These are phyloP conservation scores for Drosophila anomelani DNA, from an alignment of 2,888 invertebrate genomes.

Conservation along the genomic window DNA sequence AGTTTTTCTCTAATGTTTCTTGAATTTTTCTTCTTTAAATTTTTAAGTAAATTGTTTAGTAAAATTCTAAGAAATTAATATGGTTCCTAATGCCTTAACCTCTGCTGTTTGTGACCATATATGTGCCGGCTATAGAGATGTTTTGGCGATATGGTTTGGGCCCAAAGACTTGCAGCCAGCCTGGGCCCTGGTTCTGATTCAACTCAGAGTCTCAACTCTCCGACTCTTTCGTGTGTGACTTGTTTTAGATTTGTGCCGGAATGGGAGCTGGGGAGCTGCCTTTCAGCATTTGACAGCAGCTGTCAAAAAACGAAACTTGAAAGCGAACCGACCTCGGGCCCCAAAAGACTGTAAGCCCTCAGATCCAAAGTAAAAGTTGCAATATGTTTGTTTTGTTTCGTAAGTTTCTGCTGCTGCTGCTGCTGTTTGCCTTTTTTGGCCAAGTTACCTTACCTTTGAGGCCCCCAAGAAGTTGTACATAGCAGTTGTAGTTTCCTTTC, in stretches of 20 bases:
- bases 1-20: not conserved
- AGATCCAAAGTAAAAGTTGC: slow-evolving; percentile 68
- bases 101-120: slow-evolving; percentile 16
- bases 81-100: not conserved
- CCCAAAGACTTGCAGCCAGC: slow-evolving; percentile 42
- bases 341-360: slow-evolving; percentile 54
- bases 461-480: slow-evolving; percentile 41
- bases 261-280: slow-evolving; percentile 58
- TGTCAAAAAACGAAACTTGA: slow-evolving; percentile 74
- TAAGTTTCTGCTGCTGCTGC: slow-evolving; percentile 40
- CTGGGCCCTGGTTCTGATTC: slow-evolving; percentile 45
- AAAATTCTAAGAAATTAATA: too few relatives aligned
- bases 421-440: slow-evolving; percentile 45
- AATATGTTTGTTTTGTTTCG: slow-evolving; percentile 74
- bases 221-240: slow-evolving; percentile 60
- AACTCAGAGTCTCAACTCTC: slow-evolving; percentile 32
- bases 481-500: slow-evolving; percentile 6
- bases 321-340: slow-evolving; percentile 75
- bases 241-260: slow-evolving; percentile 73
- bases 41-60: not conserved
- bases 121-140: slow-evolving; percentile 59
- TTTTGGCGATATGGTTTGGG: slow-evolving; percentile 60
- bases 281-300: slow-evolving; percentile 80
- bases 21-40: not conserved
- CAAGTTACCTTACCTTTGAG: slow-evolving; percentile 52